A percentile compares a stretch with the other conserved stretches of the same genome.
phyloP scores from a whole-genome alignment of 2,113 vertebrate genomes.

The Callaeas wilsoni region DNA sequence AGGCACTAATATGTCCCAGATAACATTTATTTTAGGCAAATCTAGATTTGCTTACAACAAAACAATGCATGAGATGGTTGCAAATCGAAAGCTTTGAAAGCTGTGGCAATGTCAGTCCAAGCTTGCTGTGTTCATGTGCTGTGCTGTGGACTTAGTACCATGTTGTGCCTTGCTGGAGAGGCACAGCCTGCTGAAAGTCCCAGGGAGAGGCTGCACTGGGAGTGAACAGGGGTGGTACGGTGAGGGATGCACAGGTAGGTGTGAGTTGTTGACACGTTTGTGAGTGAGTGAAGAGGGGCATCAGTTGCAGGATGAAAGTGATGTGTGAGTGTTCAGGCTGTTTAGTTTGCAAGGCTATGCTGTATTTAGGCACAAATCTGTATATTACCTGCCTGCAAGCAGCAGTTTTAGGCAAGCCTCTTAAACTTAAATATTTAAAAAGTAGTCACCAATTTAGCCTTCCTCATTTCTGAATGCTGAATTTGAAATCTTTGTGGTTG shows the following conservation, averaged over 20 bases:
- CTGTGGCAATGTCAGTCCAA: neutral
- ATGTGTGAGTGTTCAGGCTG: neutral
- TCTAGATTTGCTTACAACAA: neutral
- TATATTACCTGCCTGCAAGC: neutral
- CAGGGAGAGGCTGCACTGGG: neutral
- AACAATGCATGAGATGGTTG: neutral
- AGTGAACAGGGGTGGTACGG: rapidly evolving
- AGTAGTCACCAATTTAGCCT: neutral
- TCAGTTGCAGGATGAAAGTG: neutral
- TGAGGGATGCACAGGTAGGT: neutral
- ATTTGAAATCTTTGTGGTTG: neutral
- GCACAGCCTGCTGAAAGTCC: neutral
- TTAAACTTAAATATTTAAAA: neutral
- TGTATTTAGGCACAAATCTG: neutral
- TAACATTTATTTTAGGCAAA: neutral
- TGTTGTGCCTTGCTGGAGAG: neutral
- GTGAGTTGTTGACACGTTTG: neutral
- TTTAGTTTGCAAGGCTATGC: neutral
- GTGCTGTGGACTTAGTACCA: neutral
- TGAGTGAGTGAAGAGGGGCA: neutral
- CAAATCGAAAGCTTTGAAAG: neutral
- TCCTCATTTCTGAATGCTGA: neutral
- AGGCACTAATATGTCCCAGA: neutral
- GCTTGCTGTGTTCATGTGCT: neutral
- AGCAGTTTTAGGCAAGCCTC: neutral